Evolutionary conservation across 2,797 vertebrate genomes (phyloP), one percentile per base, ranked within the genome.

Genomic region (Caiman crocodilus): DNA sequence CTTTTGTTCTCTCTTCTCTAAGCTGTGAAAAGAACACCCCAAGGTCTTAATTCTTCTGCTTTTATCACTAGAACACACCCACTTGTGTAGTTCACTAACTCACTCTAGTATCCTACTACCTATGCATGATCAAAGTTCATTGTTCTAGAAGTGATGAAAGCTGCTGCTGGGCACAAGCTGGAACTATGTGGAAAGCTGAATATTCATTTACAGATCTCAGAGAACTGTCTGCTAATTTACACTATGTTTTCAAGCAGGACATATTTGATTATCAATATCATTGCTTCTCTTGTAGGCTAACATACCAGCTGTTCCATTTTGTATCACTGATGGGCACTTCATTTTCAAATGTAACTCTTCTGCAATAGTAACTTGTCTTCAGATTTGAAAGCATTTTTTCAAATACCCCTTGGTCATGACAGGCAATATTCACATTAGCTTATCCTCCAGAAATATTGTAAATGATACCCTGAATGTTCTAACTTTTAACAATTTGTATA

Each of bases 101-200:
- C 55, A 35, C 42, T 94, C 87, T 76, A 55, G 59, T 67, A 79
- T 78, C 61, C 67, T 30, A 82, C 2, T n/a, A 92, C 84, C 87
- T 91, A 32, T 69, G 60, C 86, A 28, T 85, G 57, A 88, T 87
- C 75, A 94, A 94, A 88, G 94, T 91, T 90, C 57, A 80, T 90
- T 12, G 91, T 79, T 87, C 77, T 75, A 93, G n/a, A 75, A 88
- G 64, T 77, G 82, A 21, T 91, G 90, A 90, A 91, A 89, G 26
- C 8, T 59, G 9, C 87, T 91, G 75, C 60, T 64, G 4, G 73
- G 89, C 55, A 88, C 76, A 89, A 73, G 81, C 79, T 30, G 7
- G 78, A 92, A 77, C 87, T 63, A 71, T 13, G 28, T 5, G 76
- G 63, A 92, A 92, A 93, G 30, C 90, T 21, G 94, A 69, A 63